Conservation (phyloP, 30 jellyfish, hydroid and myxozoan genomes). For the Hydractinia symbiolongicarpus region DNA sequence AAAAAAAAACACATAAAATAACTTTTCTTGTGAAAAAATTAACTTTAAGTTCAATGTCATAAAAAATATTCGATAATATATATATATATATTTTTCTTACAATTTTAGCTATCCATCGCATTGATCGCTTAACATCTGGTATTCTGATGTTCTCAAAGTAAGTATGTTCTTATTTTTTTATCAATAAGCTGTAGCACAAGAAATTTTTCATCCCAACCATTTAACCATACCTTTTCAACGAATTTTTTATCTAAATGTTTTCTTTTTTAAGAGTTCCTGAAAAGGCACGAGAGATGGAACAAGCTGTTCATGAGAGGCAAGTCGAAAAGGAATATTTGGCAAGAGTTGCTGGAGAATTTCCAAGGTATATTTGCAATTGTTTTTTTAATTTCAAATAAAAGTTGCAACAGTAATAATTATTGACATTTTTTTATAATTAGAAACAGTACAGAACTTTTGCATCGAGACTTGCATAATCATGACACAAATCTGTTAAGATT, state of each 20-base stretch:
- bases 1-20: background rate
- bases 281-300: conserved; percentile 89
- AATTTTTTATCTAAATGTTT: background rate
- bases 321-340: conserved; percentile 80
- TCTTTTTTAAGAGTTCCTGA: conserved; percentile 32
- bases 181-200: background rate
- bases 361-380: conserved; percentile 20
- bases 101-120: conserved; percentile 69
- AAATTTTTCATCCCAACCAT: background rate
- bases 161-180: background rate
- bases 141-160: conserved; percentile 80
- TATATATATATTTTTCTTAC: too few species aligned
- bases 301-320: conserved; percentile 58
- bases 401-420: background rate
- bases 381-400: background rate
- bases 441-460: too few species aligned
- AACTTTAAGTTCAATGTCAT: background rate
- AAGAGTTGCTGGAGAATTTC: conserved; percentile 86
- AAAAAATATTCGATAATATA: too few species aligned
- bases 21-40: background rate
- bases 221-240: background rate
- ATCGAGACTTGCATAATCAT: too few species aligned
- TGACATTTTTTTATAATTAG: background rate
- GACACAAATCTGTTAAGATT: too few species aligned
- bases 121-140: conserved; percentile 95